phyloP scores from a whole-genome alignment of 2,113 vertebrate species.

The Peromyscus polionotus region DNA sequence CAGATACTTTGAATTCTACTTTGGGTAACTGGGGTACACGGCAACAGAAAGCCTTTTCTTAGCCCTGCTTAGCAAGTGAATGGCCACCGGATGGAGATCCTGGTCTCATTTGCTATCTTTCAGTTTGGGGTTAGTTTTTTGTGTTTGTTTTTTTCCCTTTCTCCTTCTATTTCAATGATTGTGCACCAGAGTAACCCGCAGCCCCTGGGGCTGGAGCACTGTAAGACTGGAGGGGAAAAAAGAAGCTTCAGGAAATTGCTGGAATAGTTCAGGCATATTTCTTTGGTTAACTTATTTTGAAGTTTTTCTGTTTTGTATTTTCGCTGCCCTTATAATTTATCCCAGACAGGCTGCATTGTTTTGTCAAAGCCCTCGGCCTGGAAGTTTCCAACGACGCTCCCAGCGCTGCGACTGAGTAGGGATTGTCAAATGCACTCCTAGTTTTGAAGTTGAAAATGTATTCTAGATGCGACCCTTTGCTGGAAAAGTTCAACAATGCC shows the following conservation, averaged over 20 bases:
- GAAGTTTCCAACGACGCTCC: conserved; percentile 76
- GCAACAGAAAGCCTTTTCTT: conserved; percentile 62
- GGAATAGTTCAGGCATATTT: conserved; percentile 83
- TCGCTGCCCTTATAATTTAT: conserved; percentile 78
- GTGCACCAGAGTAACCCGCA: neutral
- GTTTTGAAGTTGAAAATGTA: conserved; percentile 55
- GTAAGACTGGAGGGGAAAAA: conserved; percentile 36
- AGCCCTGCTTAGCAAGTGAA: conserved; percentile 72
- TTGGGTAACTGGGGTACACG: neutral
- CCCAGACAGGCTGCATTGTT: conserved; percentile 78
- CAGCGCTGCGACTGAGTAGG: conserved; percentile 40
- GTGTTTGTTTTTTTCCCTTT: neutral
- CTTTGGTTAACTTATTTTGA: conserved; percentile 86
- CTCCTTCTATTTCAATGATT: neutral
- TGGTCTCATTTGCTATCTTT: conserved; percentile 38
- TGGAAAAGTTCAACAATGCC: conserved; percentile 44
- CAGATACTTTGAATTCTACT: conserved; percentile 34
- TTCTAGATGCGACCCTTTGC: conserved; percentile 43
- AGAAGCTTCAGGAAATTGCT: conserved; percentile 82
- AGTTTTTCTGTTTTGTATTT: conserved; percentile 79
- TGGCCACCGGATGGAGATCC: conserved; percentile 48
- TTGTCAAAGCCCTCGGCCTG: conserved; percentile 82
- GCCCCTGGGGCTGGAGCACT: neutral
- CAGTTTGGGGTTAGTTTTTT: neutral
- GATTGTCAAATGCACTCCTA: conserved; percentile 50